Evolutionary conservation across 2,888 invertebrate species (phyloP), one percentile per base, ranked within the genome.

Genomic region (Cyrtodaria siliqua): DNA sequence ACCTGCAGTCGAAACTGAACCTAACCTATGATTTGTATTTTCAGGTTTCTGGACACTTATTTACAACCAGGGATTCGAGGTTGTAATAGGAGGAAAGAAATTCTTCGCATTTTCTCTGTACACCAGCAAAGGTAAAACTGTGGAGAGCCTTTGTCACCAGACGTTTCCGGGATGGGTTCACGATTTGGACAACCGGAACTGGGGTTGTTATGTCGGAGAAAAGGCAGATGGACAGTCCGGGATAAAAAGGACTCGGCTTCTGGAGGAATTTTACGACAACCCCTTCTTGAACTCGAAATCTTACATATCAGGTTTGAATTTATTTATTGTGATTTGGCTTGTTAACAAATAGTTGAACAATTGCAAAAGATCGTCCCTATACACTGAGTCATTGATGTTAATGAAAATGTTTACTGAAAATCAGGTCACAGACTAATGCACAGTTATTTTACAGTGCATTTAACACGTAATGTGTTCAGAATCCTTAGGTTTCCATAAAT

Each of bases 21-120:
- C n/a, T n/a, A n/a, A n/a, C n/a, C n/a, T n/a, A n/a, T n/a, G n/a
- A n/a, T n/a, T n/a, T n/a, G n/a, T n/a, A n/a, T n/a, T n/a, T n/a
- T n/a, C 59, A 68, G 94, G 94, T 14, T 91, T 89, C 49, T 94
- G 94, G 94, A 94, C 94, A n/a, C 85, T 94, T 69, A 93, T 94
- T 47, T 94, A 94, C 83, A 94, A 94, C 81, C 94, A 92, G 90
- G 94, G 94, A 3, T 94, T 94, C 86, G 94, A 94, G 85, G 92
- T 94, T 2, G 90, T 90, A 3, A 90, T 94, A 23, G 87, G 89
- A 64, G 91, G 91, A 16, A 84, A 93, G 67, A 93, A 93, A 72
- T 94, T 92, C 83, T 94, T 94, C 87, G 94, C 93, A 8, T 94
- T 94, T 84, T 94, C 93, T 20, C 83, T 86, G 26, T 94, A 92